Conservation (phyloP, 1,140 invertebrate genomes). For the Amyelois transitella region DNA sequence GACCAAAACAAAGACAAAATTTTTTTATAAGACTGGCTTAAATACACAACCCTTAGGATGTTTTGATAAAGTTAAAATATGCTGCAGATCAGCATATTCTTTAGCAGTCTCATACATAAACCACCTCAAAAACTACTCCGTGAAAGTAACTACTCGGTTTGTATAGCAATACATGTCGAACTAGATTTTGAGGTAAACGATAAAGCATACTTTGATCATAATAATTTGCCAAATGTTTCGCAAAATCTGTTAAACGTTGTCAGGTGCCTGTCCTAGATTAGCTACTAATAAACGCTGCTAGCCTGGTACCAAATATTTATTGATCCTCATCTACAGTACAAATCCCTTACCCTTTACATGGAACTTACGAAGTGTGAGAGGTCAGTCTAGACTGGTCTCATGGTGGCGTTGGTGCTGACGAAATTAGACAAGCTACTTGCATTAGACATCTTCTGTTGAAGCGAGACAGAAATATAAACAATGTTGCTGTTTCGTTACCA, state of each 20-base stretch:
- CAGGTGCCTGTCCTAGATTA: conserved; percentile 12
- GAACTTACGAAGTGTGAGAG: background rate
- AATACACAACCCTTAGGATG: too few relatives aligned
- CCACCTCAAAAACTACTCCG: too few relatives aligned
- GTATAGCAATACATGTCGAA: background rate
- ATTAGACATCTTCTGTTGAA: conserved; percentile 13
- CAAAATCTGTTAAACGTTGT: conserved; percentile 1
- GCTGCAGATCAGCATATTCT: too few relatives aligned
- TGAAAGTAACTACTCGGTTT: background rate
- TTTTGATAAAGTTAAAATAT: too few relatives aligned
- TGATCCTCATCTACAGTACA: background rate
- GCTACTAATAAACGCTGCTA: conserved; percentile 6
- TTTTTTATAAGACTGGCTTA: too few relatives aligned
- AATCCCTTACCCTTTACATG: background rate
- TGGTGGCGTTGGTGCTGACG: conserved; percentile 10
- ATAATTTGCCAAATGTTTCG: conserved; percentile 3
- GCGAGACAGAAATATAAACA: conserved; percentile 23
- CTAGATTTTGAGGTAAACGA: background rate
- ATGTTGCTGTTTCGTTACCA: conserved; percentile 8
- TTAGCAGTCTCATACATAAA: too few relatives aligned
- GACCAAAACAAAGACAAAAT: too few relatives aligned
- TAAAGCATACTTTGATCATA: background rate
- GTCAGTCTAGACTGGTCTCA: background rate
- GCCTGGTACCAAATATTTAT: conserved; percentile 11
- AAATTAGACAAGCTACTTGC: conserved; percentile 19